phyloP scores from a whole-genome alignment of 37 sponge, comb jelly and placozoan genomes.

The Axinella damicornis region DNA sequence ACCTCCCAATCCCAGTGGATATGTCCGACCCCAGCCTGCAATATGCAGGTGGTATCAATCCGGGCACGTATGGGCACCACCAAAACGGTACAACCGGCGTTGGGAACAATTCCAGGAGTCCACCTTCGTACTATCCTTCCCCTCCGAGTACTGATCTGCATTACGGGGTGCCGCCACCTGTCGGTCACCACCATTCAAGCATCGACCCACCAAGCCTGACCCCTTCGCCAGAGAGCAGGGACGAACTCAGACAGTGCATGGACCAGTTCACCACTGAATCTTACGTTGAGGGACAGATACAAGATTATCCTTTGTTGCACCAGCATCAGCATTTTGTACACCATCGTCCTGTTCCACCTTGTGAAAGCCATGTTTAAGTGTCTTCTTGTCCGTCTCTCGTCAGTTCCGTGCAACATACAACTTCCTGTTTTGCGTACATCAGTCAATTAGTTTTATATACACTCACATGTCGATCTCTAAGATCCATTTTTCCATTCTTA shows the following conservation, averaged over 20 bases:
- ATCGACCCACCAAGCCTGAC: slow-evolving; percentile 51
- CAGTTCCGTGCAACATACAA: no score
- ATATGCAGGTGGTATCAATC: neutral
- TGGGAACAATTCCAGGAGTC: slow-evolving; percentile 10
- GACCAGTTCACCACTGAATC: no score
- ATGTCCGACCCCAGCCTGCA: neutral
- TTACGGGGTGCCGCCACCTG: neutral
- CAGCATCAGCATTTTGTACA: no score
- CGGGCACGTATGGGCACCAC: neutral
- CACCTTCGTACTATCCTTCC: slow-evolving; percentile 20
- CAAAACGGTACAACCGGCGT: slow-evolving; percentile 9
- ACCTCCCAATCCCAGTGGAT: slow-evolving; percentile 3
- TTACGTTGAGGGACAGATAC: no score
- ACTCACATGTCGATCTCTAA: no score
- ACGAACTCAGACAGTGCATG: neutral
- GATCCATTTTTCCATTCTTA: no score
- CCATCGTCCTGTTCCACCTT: no score
- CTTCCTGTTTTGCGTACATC: no score
- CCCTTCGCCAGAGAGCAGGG: slow-evolving; percentile 36
- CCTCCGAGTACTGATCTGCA: slow-evolving; percentile 10
- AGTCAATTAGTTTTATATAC: no score
- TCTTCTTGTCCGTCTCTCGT: no score
- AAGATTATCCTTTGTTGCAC: no score
- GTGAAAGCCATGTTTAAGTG: no score
- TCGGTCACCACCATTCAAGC: neutral